A percentile compares a stretch with the other conserved stretches of the same genome.
These are phyloP conservation scores for Acrobasis repandana DNA, from an alignment of 2,888 invertebrate genomes.

Conservation along the genomic window DNA sequence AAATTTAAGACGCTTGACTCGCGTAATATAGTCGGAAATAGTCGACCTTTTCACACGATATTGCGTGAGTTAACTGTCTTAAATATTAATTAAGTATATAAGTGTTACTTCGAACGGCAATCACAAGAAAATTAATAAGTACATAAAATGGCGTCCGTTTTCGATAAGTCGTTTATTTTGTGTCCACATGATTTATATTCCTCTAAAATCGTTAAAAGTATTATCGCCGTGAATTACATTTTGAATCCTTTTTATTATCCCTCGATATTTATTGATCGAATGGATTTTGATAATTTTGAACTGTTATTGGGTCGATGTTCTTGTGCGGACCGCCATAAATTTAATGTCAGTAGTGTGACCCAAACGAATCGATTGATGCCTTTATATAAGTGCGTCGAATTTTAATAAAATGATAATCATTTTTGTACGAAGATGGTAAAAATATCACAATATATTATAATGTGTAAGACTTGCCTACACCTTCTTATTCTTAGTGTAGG, in stretches of 20 bases:
- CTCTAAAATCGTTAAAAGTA: conserved; percentile 14
- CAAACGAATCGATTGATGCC: conserved; percentile 28
- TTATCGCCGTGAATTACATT: conserved; percentile 18
- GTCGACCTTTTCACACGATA: too few species aligned
- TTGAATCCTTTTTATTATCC: conserved; percentile 17
- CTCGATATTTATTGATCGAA: conserved; percentile 12
- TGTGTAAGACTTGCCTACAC: too few species aligned
- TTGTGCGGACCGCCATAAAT: conserved; percentile 24
- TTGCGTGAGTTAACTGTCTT: too few species aligned
- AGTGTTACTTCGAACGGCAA: not conserved
- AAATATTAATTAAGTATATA: too few species aligned
- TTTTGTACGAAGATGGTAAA: not conserved
- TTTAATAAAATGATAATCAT: not conserved
- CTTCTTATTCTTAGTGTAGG: too few species aligned
- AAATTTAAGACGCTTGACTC: too few species aligned
- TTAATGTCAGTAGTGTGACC: conserved; percentile 24
- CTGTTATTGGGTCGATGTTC: conserved; percentile 16
- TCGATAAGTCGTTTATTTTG: not conserved
- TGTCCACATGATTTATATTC: conserved; percentile 15
- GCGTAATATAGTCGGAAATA: too few species aligned
- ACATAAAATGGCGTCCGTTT: not conserved
- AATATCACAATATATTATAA: too few species aligned
- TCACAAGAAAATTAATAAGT: not conserved
- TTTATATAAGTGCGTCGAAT: not conserved
- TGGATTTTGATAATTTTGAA: conserved; percentile 19